These are phyloP conservation scores for Ischnura elegans DNA, from an alignment of 2,888 invertebrate genomes.

Conservation along the genomic window DNA sequence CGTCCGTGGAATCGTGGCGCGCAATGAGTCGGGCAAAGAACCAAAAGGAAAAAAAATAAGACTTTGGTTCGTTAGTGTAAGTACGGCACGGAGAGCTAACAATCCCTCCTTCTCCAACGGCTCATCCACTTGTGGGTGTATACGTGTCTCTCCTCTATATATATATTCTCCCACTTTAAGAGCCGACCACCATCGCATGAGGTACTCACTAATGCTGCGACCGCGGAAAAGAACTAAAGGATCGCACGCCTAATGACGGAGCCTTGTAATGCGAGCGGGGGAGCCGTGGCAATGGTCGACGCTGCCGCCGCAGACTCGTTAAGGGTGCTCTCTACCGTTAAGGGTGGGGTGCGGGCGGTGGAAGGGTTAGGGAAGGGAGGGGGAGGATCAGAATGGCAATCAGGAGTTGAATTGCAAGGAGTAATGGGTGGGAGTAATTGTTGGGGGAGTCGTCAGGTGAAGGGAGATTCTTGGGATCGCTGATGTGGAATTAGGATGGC, in stretches of 20 bases:
- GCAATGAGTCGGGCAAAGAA: background rate
- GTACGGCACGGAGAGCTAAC: constrained; percentile 37
- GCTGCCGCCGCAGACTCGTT: constrained; percentile 36
- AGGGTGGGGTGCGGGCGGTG: background rate
- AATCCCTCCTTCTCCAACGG: background rate
- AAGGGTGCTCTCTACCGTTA: background rate
- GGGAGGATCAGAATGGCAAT: constrained; percentile 12
- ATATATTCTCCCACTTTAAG: background rate
- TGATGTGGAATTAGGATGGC: background rate
- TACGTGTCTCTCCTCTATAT: background rate
- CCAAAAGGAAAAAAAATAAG: no score
- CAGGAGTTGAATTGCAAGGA: constrained; percentile 35
- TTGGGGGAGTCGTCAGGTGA: constrained; percentile 17
- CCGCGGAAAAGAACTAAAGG: constrained; percentile 21
- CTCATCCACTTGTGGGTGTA: background rate
- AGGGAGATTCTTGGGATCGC: background rate
- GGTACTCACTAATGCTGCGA: constrained; percentile 20
- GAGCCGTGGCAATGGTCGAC: no score
- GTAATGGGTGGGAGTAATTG: constrained; percentile 44
- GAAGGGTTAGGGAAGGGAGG: background rate
- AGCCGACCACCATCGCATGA: background rate
- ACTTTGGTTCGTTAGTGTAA: constrained; percentile 62
- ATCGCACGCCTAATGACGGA: constrained; percentile 58
- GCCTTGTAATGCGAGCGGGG: constrained; percentile 25
- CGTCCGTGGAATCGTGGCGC: background rate